A percentile compares a stretch with the other conserved stretches of the same genome.
phyloP scores from a whole-genome alignment of 2,888 invertebrate species.

The Drymonia ruficornis region DNA sequence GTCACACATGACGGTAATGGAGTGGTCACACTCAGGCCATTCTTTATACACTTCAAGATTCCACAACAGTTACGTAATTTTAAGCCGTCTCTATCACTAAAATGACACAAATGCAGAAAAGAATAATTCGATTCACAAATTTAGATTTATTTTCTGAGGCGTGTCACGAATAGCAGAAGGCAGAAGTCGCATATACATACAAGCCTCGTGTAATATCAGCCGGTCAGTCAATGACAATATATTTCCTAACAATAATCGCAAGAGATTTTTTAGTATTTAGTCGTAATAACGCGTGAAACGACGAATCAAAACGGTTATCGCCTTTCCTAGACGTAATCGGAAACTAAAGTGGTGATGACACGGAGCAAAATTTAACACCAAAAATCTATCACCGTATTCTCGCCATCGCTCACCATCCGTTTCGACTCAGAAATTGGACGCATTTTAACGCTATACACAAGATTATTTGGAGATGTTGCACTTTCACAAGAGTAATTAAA shows the following conservation, averaged over 20 bases:
- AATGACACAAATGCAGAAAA: constrained; percentile 81
- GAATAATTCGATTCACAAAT: constrained; percentile 81
- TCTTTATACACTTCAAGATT: constrained; percentile 82
- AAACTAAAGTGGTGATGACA: constrained; percentile 81
- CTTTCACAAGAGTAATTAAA: constrained; percentile 79
- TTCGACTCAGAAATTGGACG: constrained; percentile 81
- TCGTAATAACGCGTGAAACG: constrained; percentile 70
- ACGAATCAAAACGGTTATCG: constrained; percentile 69
- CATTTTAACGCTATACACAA: constrained; percentile 83
- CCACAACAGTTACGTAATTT: constrained; percentile 85
- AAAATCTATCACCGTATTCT: constrained; percentile 85
- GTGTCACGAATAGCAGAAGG: constrained; percentile 85
- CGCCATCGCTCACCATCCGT: constrained; percentile 85
- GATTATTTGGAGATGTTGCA: constrained; percentile 75
- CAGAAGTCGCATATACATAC: constrained; percentile 83
- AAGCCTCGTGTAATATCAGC: constrained; percentile 86
- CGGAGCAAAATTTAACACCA: constrained; percentile 84
- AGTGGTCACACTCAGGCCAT: constrained; percentile 84
- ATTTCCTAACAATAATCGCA: constrained; percentile 77
- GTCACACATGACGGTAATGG: constrained; percentile 84
- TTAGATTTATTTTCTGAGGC: constrained; percentile 84
- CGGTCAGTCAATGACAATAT: constrained; percentile 85
- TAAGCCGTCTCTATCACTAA: constrained; percentile 79
- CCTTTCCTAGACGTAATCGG: constrained; percentile 70
- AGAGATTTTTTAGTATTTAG: constrained; percentile 67